Evolutionary conservation across 2,888 invertebrate species (phyloP).

Genomic region (Chironomus tentans): DNA sequence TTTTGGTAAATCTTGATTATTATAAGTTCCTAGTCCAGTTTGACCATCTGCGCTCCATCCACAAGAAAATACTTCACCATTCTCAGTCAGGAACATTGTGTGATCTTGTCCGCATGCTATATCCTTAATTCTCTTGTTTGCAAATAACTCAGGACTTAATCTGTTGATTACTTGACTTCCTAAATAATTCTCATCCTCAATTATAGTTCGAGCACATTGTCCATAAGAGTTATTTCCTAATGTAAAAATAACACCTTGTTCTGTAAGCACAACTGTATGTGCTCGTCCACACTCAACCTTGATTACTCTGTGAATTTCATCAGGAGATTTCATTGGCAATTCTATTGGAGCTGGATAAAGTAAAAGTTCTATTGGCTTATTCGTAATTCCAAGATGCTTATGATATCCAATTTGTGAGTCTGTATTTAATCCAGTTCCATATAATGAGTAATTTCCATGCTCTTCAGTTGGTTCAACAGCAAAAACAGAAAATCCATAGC

Average conservation of each 20-base stretch:
- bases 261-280: slow-evolving; percentile 70
- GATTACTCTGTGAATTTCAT: slow-evolving; percentile 38
- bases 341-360: slow-evolving; percentile 61
- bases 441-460: slow-evolving; percentile 51
- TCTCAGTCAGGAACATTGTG: slow-evolving; percentile 62
- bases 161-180: slow-evolving; percentile 58
- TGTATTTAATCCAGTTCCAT: slow-evolving; percentile 85
- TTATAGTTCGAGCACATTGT: slow-evolving; percentile 79
- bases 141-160: slow-evolving; percentile 50
- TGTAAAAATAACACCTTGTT: slow-evolving; percentile 68
- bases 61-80: slow-evolving; percentile 75
- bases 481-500: slow-evolving; percentile 83
- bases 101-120: slow-evolving; percentile 89
- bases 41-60: slow-evolving; percentile 96
- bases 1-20: slow-evolving; percentile 50
- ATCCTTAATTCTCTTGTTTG: slow-evolving; percentile 52
- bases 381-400: slow-evolving; percentile 45
- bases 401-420: slow-evolving; percentile 84
- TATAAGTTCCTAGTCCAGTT: slow-evolving; percentile 67
- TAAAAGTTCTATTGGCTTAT: slow-evolving; percentile 57
- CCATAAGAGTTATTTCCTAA: slow-evolving; percentile 90
- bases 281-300: slow-evolving; percentile 76
- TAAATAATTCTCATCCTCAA: slow-evolving; percentile 63
- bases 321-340: slow-evolving; percentile 54
- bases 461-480: slow-evolving; percentile 54